These are phyloP conservation scores for Anoplopoma fimbria DNA, from an alignment of 2,113 vertebrate species.

Conservation along the genomic window DNA sequence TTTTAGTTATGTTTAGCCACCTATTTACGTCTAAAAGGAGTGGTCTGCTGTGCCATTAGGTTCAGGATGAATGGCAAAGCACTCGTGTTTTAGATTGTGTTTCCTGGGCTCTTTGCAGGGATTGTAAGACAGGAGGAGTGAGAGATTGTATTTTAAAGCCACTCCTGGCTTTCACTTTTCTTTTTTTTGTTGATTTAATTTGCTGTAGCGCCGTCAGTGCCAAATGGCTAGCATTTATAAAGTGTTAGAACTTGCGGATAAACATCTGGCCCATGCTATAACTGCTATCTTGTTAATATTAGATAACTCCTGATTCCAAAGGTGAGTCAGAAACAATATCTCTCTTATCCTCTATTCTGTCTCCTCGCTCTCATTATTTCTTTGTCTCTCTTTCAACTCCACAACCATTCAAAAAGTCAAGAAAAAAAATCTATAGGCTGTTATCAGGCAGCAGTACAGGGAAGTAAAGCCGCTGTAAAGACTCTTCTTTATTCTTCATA, in stretches of 20 bases:
- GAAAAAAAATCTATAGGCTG: not conserved
- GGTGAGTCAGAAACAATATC: not conserved
- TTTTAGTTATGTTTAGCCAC: constrained; percentile 63
- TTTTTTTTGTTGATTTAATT: not conserved
- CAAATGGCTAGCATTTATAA: not conserved
- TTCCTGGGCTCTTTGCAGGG: not conserved
- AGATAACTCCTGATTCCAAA: not conserved
- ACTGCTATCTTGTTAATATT: not conserved
- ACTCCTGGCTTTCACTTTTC: not conserved
- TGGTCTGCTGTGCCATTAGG: constrained; percentile 60
- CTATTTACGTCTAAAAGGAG: constrained; percentile 54
- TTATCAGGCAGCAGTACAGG: constrained; percentile 35
- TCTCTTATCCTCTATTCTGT: not conserved
- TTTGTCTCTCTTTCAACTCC: not conserved
- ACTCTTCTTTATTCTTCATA: constrained; percentile 48
- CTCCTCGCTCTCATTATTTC: not conserved
- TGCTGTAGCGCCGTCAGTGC: not conserved
- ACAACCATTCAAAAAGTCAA: not conserved
- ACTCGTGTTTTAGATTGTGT: not conserved
- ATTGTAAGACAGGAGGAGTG: not conserved
- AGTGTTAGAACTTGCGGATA: not conserved
- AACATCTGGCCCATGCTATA: not conserved
- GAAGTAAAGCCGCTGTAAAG: constrained; percentile 29
- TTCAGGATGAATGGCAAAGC: constrained; percentile 44
- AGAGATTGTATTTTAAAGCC: not conserved